A percentile compares a stretch with the other conserved stretches of the same genome.
phyloP scores from a whole-genome alignment of 2,888 invertebrate species.

The Troides helena region DNA sequence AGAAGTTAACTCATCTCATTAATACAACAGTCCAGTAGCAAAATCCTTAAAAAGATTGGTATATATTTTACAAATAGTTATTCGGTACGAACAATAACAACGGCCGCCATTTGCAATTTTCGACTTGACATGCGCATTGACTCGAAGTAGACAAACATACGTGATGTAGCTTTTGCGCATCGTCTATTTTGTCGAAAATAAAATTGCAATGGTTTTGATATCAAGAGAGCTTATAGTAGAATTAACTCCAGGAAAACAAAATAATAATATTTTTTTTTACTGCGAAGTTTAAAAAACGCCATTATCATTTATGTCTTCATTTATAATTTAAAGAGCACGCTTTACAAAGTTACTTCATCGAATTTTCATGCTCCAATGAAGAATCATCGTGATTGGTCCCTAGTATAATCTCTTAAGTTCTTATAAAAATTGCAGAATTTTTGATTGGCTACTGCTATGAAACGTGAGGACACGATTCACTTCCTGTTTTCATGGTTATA shows the following conservation, averaged over 20 bases:
- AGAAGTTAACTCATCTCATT: slow-evolving; percentile 76
- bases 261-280: neutral
- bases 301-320: slow-evolving; percentile 11
- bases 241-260: neutral
- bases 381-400: slow-evolving; percentile 59
- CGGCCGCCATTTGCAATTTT: slow-evolving; percentile 99
- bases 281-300: neutral
- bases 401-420: slow-evolving; percentile 60
- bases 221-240: neutral
- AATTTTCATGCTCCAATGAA: slow-evolving; percentile 69
- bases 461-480: slow-evolving; percentile 72
- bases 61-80: slow-evolving; percentile 85
- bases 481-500: slow-evolving; percentile 55
- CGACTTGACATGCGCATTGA: slow-evolving; percentile 87
- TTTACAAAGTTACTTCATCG: slow-evolving; percentile 52
- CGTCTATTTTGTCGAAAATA: slow-evolving; percentile 38
- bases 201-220: slow-evolving; percentile 2
- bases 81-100: slow-evolving; percentile 99
- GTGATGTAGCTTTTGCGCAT: slow-evolving; percentile 58
- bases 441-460: slow-evolving; percentile 70
- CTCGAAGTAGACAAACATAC: slow-evolving; percentile 72
- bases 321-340: slow-evolving; percentile 34
- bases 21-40: slow-evolving; percentile 78
- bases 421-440: slow-evolving; percentile 48
- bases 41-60: slow-evolving; percentile 83